Conservation (phyloP, 2,113 vertebrate species). For the Sceloporus undulatus region DNA sequence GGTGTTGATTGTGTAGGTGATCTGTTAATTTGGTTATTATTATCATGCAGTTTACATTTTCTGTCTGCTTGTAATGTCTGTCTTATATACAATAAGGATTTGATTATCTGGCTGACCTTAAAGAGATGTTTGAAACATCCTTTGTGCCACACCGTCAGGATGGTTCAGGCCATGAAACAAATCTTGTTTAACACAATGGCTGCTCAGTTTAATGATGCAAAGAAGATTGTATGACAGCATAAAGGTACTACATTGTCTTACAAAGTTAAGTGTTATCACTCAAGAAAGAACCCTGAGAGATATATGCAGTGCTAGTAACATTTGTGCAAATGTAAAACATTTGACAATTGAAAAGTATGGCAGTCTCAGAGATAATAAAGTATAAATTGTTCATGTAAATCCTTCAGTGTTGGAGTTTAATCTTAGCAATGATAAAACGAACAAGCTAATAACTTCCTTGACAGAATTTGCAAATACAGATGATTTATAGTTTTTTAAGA, state of each 20-base stretch:
- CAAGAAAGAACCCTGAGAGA: background rate
- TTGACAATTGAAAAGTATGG: background rate
- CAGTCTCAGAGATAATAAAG: constrained; percentile 4
- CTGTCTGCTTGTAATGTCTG: background rate
- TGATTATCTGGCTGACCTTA: background rate
- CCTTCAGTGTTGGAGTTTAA: constrained; percentile 10
- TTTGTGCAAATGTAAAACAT: background rate
- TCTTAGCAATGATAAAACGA: background rate
- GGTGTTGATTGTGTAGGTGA: no score
- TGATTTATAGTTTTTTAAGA: constrained; percentile 9
- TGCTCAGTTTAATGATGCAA: background rate
- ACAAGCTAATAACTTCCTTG: background rate
- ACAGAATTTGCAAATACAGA: background rate
- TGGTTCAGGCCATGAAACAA: background rate
- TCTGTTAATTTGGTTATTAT: no score
- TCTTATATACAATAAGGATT: background rate
- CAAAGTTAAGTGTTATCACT: constrained; percentile 14
- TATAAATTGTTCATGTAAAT: constrained; percentile 21
- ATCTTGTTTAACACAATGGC: background rate
- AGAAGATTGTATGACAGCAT: background rate
- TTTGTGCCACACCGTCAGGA: background rate
- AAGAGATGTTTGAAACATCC: background rate
- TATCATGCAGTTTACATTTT: no score
- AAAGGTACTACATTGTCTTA: constrained; percentile 5
- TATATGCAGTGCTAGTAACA: background rate